Conservation (phyloP, 2,113 vertebrate genomes). For the Vombatus ursinus region DNA sequence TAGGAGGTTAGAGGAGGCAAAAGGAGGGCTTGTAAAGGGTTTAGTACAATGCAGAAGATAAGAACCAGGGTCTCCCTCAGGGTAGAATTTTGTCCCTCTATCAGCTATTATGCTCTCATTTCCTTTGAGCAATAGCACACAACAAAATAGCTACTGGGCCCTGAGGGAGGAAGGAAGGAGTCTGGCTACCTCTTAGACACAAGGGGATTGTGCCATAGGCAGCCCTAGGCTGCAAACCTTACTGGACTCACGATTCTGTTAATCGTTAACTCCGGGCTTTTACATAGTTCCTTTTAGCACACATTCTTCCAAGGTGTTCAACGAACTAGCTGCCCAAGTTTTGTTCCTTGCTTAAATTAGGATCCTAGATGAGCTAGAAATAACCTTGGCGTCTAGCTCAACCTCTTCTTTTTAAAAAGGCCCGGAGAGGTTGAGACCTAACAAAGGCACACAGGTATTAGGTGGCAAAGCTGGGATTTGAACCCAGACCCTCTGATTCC, state of each 20-base stretch:
- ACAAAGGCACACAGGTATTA: not conserved
- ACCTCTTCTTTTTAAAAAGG: not conserved
- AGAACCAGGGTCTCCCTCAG: not conserved
- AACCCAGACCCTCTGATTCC: not conserved
- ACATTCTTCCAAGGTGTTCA: not conserved
- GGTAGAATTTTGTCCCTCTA: constrained; percentile 7
- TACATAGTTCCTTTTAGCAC: not conserved
- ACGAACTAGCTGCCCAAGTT: not conserved
- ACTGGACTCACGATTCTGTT: not conserved
- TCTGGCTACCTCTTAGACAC: constrained; percentile 9
- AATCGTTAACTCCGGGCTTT: constrained; percentile 55
- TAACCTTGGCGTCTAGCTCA: not conserved
- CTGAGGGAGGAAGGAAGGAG: constrained; percentile 17
- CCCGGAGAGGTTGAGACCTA: not conserved
- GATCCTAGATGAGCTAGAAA: not conserved
- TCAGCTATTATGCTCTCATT: constrained; percentile 24
- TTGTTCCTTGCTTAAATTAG: not conserved
- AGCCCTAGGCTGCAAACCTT: not conserved
- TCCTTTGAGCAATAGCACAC: constrained; percentile 28
- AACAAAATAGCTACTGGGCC: constrained; percentile 45
- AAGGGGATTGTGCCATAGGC: constrained; percentile 24
- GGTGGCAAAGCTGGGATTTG: not conserved
- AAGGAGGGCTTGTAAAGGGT: not conserved
- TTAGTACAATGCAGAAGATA: not conserved
- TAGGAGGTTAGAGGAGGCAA: not conserved